A percentile compares a stretch with the other conserved stretches of the same genome.
Evolutionary conservation across 1,140 invertebrate species (phyloP).

Genomic region (Belonocnema kinseyi): DNA sequence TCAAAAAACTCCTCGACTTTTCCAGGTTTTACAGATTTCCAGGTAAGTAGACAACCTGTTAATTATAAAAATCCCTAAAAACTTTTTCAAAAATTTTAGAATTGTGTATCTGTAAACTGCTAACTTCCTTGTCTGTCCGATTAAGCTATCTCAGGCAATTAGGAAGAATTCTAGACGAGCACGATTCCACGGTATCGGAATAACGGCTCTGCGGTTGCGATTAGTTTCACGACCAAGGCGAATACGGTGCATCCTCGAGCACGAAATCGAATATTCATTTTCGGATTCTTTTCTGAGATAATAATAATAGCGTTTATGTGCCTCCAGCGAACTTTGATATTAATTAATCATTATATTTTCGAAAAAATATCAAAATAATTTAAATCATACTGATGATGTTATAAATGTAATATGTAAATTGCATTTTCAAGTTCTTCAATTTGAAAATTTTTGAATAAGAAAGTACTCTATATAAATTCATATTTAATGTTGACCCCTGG

Average conservation of each 20-base stretch:
- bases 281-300: slow-evolving; percentile 40
- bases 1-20: too few species aligned
- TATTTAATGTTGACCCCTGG: too few species aligned
- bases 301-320: slow-evolving; percentile 35
- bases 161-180: slow-evolving; percentile 45
- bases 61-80: background rate
- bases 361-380: too few species aligned
- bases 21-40: too few species aligned
- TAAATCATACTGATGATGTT: too few species aligned
- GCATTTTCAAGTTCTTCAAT: too few species aligned
- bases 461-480: too few species aligned
- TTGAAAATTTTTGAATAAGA: too few species aligned
- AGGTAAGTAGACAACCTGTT: too few species aligned
- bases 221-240: slow-evolving; percentile 54
- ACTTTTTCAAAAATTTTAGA: background rate
- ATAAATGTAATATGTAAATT: too few species aligned
- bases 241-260: slow-evolving; percentile 41
- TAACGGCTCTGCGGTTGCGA: slow-evolving; percentile 62
- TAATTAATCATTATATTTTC: too few species aligned
- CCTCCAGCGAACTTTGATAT: too few species aligned
- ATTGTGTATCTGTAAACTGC: background rate
- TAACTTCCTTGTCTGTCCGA: background rate
- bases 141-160: slow-evolving; percentile 39
- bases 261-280: slow-evolving; percentile 34
- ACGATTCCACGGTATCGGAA: slow-evolving; percentile 50